Percentiles rank a stretch among this genome's conserved stretches.
These are phyloP conservation scores for Lacerta agilis DNA, from an alignment of 2,797 vertebrate genomes.

Conservation along the genomic window DNA sequence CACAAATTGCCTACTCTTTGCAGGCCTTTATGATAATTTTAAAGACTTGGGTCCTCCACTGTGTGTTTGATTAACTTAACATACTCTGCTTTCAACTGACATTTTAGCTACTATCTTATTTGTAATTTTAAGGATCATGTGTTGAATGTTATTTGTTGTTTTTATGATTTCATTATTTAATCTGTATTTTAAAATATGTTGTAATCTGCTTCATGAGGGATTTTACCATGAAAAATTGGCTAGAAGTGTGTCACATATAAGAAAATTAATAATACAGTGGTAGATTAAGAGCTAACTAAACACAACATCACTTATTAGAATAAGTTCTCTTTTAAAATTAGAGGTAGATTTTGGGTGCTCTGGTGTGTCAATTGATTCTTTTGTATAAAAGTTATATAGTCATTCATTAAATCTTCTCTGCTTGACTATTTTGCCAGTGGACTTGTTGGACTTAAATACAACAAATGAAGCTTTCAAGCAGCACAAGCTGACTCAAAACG, in stretches of 20 bases:
- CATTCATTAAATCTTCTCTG: background rate
- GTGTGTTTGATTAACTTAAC: background rate
- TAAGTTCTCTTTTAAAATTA: background rate
- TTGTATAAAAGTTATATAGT: background rate
- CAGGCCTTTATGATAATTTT: background rate
- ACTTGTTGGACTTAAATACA: slow-evolving; percentile 90
- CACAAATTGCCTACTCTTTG: background rate
- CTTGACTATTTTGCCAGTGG: slow-evolving; percentile 80
- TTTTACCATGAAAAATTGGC: background rate
- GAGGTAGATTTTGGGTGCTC: background rate
- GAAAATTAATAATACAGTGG: background rate
- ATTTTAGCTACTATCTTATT: background rate
- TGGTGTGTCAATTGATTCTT: background rate
- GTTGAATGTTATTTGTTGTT: background rate
- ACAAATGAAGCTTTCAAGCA: slow-evolving; percentile 92
- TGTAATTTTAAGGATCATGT: background rate
- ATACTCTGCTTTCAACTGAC: background rate
- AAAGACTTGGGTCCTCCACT: background rate
- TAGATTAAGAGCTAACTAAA: background rate
- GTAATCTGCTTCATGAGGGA: background rate
- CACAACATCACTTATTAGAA: background rate
- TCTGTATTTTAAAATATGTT: background rate
- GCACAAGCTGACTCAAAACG: slow-evolving; percentile 91
- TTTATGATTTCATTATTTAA: background rate
- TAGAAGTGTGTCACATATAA: background rate